Evolutionary conservation across 2,113 vertebrate species (phyloP).

Genomic region (human): GRCh38 chr3:28373001-28373500

Average conservation of each 20-base stretch:
- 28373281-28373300: not conserved
- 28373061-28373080: not conserved
- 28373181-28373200: not conserved
- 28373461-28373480: too few species aligned
- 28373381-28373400: not conserved
- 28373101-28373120: not conserved
- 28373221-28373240: not conserved
- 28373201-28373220: not conserved
- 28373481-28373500: too few species aligned
- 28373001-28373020: too few species aligned
- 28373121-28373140: not conserved
- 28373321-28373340: not conserved
- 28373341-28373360: not conserved
- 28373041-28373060: not conserved
- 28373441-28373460: not conserved
- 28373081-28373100: not conserved
- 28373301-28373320: not conserved
- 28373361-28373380: not conserved
- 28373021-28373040: not conserved
- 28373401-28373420: not conserved
- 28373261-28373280: not conserved
- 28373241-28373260: not conserved
- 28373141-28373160: not conserved
- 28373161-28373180: not conserved
- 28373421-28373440: not conserved